A percentile compares a stretch with the other conserved stretches of the same genome.
phyloP scores from a whole-genome alignment of 2,113 vertebrate species.

The Cyphomyrus plagiostoma region DNA sequence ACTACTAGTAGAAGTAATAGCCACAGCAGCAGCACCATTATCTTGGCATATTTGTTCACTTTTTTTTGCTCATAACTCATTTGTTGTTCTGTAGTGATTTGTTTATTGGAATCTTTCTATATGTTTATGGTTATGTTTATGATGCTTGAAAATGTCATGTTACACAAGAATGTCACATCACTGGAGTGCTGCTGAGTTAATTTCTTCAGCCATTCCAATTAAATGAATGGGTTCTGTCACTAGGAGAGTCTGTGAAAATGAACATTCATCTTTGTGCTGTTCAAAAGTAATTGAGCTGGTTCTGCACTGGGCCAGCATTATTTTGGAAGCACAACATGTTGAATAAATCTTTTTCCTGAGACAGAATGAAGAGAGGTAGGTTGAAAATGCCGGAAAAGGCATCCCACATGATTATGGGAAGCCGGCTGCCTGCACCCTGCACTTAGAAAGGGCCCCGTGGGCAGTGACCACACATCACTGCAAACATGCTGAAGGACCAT shows the following conservation, averaged over 20 bases:
- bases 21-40: background rate
- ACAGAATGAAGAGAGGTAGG: background rate
- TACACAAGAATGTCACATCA: background rate
- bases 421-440: background rate
- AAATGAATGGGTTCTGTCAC: background rate
- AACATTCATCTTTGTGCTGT: background rate
- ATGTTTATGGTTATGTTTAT: background rate
- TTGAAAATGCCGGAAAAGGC: constrained; percentile 1
- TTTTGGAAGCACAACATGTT: background rate
- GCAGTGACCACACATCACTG: background rate
- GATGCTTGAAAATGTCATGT: background rate
- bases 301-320: background rate
- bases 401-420: background rate
- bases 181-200: background rate
- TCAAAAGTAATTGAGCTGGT: background rate
- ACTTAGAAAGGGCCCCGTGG: background rate
- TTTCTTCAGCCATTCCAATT: background rate
- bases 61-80: background rate
- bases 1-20: background rate
- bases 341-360: background rate
- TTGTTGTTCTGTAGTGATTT: background rate
- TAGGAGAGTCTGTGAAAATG: background rate
- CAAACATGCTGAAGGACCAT: background rate
- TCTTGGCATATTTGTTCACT: background rate
- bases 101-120: background rate